Evolutionary conservation across 2,113 vertebrate genomes (phyloP), one percentile per base, ranked within the genome.

Genomic region (Psittacula cyanocephala): DNA sequence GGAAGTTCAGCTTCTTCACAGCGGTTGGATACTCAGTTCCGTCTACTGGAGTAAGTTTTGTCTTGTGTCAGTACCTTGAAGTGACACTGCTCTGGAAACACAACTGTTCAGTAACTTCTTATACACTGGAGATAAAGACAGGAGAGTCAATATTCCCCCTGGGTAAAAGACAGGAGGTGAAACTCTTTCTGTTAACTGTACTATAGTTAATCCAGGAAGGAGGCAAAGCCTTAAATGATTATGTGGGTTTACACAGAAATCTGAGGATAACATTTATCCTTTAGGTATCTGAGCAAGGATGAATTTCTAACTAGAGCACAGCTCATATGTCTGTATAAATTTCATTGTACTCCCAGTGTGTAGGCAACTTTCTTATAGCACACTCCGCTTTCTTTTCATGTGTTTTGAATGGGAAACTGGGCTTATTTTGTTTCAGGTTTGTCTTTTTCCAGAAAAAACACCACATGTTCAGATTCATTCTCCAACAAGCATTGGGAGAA

Each of bases 261-360:
- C 86, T 86, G 84, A 94, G 95, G 96, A 89, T 96, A 97, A 91
- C 87, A 97, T 97, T 97, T 96, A 97, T 96, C 94, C 96, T 97
- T 86, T 78, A 69, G 86, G 81, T 95, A 59, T 59, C 68, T 86
- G 91, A 95, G 81, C 91, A 82, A 94, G 94, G 88, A 67, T 87
- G 76, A 93, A 89, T 84, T 89, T 94, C 77, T 95, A 81, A 95
- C 57, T 41, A 63, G 76, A 95, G 44, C 47, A 79, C 89, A 94
- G 93, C 82, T 0, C 81, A 68, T 74, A 88, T 85, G 81, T 95
- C 91, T 96, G 74, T 92, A 85, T 65, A 89, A 68, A 92, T 91
- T 76, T 91, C 72, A 46, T 69, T 93, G 83, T 94, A 93, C 92
- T 95, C 28, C 89, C 12, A 17, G 67, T 65, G 57, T 67, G 75